These are phyloP conservation scores for Bufo bufo DNA, from an alignment of 2,113 vertebrate species.

Conservation along the genomic window DNA sequence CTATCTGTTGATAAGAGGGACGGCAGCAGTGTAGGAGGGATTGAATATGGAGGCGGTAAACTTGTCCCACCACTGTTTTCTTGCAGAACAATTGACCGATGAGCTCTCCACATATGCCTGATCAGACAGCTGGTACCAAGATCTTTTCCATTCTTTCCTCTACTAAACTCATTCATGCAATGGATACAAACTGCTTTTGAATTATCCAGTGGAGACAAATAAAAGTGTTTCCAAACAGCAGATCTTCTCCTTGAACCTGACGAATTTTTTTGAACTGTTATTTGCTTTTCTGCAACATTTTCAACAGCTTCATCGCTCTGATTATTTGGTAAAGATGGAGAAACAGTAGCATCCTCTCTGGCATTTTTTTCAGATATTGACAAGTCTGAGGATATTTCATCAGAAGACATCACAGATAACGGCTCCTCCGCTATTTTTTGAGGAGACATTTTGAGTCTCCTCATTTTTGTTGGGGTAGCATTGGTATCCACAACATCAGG, in stretches of 20 bases:
- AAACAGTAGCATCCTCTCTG: slow-evolving; percentile 71
- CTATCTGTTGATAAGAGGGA: slow-evolving; percentile 75
- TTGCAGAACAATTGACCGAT: slow-evolving; percentile 93
- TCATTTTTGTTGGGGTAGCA: slow-evolving; percentile 78
- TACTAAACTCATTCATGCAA: slow-evolving; percentile 97
- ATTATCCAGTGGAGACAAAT: slow-evolving; percentile 90
- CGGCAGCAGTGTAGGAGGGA: slow-evolving; percentile 84
- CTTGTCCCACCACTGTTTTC: slow-evolving; percentile 87
- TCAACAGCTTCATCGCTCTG: slow-evolving; percentile 80
- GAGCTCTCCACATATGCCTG: slow-evolving; percentile 95
- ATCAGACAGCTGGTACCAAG: slow-evolving; percentile 96
- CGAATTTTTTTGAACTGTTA: slow-evolving; percentile 79
- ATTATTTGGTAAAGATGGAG: slow-evolving; percentile 72
- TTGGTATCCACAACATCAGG: slow-evolving; percentile 67
- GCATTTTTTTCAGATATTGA: slow-evolving; percentile 74
- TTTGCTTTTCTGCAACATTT: slow-evolving; percentile 72
- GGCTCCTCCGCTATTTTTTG: slow-evolving; percentile 78
- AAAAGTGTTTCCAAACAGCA: slow-evolving; percentile 98
- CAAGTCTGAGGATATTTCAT: slow-evolving; percentile 81
- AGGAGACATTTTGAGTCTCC: slow-evolving; percentile 82
- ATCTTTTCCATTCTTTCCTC: slow-evolving; percentile 96
- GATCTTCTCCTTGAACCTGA: slow-evolving; percentile 88
- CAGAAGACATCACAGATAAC: slow-evolving; percentile 70
- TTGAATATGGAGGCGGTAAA: slow-evolving; percentile 84
- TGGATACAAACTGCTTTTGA: slow-evolving; percentile 98